Percentiles rank a stretch among this genome's conserved stretches.
Evolutionary conservation across 2,888 invertebrate genomes (phyloP).

Genomic region (Eupithecia subumbrata): DNA sequence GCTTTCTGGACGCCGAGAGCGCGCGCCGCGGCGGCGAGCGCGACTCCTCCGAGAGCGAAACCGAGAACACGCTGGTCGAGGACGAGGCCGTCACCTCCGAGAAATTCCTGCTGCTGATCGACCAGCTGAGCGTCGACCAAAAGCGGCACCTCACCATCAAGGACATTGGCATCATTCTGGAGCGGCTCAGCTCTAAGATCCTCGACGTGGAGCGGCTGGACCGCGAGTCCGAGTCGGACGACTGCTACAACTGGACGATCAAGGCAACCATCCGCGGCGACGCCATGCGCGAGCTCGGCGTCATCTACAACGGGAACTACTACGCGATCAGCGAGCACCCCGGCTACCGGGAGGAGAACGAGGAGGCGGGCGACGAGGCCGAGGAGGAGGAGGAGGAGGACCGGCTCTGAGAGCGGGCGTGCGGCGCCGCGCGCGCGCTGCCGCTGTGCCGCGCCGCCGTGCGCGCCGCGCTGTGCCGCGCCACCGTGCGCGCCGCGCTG

Average conservation of each 20-base stretch:
- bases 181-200: conserved; percentile 95
- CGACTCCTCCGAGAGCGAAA: conserved; percentile 96
- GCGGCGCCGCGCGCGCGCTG: conserved; percentile 78
- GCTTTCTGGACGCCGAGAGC: conserved; percentile 92
- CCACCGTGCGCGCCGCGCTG: conserved; percentile 45
- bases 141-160: conserved; percentile 96
- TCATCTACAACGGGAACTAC: conserved; percentile 97
- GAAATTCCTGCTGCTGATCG: conserved; percentile 96
- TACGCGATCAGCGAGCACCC: conserved; percentile 98
- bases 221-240: conserved; percentile 95
- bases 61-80: conserved; percentile 96
- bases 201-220: conserved; percentile 96
- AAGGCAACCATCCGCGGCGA: conserved; percentile 97
- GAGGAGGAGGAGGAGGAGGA: conserved; percentile 93
- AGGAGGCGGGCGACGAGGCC: conserved; percentile 92
- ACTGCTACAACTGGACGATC: conserved; percentile 98
- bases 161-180: conserved; percentile 97
- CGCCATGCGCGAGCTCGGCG: conserved; percentile 94
- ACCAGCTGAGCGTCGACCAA: conserved; percentile 96
- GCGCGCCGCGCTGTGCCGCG: conserved; percentile 56
- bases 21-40: conserved; percentile 86
- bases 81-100: conserved; percentile 95
- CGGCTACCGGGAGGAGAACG: conserved; percentile 95
- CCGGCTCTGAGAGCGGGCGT: conserved; percentile 84
- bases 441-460: conserved; percentile 61